These are phyloP conservation scores for Cephus runcator DNA, from an alignment of 2,888 invertebrate genomes.

Conservation along the genomic window DNA sequence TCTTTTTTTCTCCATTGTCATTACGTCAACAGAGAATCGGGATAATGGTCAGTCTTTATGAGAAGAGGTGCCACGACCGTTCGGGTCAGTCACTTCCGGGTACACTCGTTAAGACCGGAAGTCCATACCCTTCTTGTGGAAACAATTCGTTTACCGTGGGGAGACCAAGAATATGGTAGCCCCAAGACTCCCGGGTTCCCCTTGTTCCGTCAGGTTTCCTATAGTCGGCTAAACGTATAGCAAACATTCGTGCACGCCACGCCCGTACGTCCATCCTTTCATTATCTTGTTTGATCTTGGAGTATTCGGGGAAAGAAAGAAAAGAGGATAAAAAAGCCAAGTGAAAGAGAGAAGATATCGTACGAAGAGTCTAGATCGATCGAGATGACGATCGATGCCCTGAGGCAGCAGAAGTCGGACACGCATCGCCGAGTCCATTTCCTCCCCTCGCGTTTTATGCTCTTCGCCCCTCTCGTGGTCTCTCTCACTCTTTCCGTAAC, in stretches of 20 bases:
- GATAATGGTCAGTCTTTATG: too few relatives aligned
- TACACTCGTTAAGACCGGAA: not conserved
- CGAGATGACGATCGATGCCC: not conserved
- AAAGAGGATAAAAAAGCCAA: not conserved
- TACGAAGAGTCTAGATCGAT: not conserved
- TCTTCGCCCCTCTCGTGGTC: too few relatives aligned
- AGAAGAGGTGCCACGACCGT: too few relatives aligned
- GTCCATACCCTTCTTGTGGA: not conserved
- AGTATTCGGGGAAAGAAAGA: slow-evolving; percentile 21
- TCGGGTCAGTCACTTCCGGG: slow-evolving; percentile 1
- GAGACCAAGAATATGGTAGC: not conserved
- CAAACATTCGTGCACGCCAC: slow-evolving; percentile 9
- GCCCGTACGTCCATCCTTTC: slow-evolving; percentile 13
- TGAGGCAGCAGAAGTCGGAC: too few relatives aligned
- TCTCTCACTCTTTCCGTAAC: not conserved
- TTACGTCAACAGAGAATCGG: too few relatives aligned
- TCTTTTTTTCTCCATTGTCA: too few relatives aligned
- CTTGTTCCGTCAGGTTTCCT: too few relatives aligned
- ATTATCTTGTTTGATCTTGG: slow-evolving; percentile 31
- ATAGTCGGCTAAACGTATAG: not conserved
- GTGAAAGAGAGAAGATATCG: not conserved
- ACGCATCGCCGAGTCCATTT: not conserved
- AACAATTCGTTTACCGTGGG: not conserved
- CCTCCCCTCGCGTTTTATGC: not conserved
- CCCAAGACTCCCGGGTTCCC: not conserved